Conservation (phyloP, 53 echinoderm and acorn worm species). For the Stichopus horrens region DNA sequence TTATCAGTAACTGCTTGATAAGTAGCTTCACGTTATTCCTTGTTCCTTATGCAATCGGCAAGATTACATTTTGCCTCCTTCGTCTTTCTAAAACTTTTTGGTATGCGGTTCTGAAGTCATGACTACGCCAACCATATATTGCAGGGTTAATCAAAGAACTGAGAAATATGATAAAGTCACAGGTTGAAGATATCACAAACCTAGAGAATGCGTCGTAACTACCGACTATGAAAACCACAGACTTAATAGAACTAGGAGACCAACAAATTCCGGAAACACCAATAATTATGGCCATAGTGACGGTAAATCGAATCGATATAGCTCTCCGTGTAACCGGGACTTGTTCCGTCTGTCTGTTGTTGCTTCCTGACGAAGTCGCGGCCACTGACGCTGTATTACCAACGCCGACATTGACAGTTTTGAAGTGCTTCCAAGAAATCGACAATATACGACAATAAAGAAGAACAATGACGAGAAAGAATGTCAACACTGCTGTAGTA, state of each 20-base stretch:
- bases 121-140: conserved; percentile 25
- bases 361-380: background rate
- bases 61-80: background rate
- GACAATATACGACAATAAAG: background rate
- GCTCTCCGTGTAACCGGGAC: background rate
- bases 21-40: no score
- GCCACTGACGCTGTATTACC: background rate
- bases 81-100: background rate
- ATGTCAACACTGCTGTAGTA: background rate
- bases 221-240: conserved; percentile 2
- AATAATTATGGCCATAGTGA: conserved; percentile 30
- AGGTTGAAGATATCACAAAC: conserved; percentile 31
- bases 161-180: conserved; percentile 13
- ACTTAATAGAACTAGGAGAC: conserved; percentile 25
- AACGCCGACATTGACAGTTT: background rate
- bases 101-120: conserved; percentile 24
- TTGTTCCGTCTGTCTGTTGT: background rate
- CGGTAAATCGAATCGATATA: conserved; percentile 14
- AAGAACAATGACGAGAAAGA: background rate
- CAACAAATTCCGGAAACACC: conserved; percentile 19
- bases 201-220: background rate
- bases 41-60: background rate
- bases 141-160: conserved; percentile 14
- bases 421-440: conserved; percentile 10
- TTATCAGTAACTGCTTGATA: no score